Conservation (phyloP, 2,888 invertebrate species). For the Rhingia rostrata region DNA sequence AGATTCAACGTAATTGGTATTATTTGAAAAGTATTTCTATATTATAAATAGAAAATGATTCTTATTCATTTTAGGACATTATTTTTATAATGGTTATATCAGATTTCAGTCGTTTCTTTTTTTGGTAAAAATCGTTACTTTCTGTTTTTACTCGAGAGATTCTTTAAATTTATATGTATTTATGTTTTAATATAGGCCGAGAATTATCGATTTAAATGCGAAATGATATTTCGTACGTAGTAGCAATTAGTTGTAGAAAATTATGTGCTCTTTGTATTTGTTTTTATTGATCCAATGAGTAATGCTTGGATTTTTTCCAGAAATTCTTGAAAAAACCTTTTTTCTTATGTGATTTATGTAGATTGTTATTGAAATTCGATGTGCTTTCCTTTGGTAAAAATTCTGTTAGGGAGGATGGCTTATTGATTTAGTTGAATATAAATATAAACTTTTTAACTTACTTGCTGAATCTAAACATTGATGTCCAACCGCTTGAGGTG, state of each 20-base stretch:
- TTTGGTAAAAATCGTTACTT: conserved; percentile 67
- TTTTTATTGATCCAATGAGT: conserved; percentile 91
- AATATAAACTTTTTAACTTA: conserved; percentile 41
- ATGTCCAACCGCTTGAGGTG: conserved; percentile 58
- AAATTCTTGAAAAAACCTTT: conserved; percentile 94
- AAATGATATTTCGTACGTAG: conserved; percentile 65
- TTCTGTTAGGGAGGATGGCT: conserved; percentile 40
- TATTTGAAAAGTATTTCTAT: conserved; percentile 15
- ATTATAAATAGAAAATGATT: conserved; percentile 47
- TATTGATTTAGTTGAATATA: neutral
- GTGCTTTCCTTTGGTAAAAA: conserved; percentile 77
- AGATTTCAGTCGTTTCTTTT: conserved; percentile 70
- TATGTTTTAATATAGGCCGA: conserved; percentile 35
- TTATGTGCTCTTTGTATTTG: conserved; percentile 22
- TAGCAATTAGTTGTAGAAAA: conserved; percentile 65
- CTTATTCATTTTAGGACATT: conserved; percentile 51
- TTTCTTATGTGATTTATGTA: conserved; percentile 87
- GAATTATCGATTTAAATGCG: conserved; percentile 62
- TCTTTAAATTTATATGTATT: conserved; percentile 31
- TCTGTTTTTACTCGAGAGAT: conserved; percentile 40
- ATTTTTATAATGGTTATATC: conserved; percentile 36
- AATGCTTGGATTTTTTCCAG: conserved; percentile 94
- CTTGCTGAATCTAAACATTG: conserved; percentile 64
- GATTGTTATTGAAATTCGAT: conserved; percentile 78
- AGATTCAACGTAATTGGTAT: conserved; percentile 1